phyloP scores from a whole-genome alignment of 2,888 invertebrate genomes.

The Nomada ruficornis region DNA sequence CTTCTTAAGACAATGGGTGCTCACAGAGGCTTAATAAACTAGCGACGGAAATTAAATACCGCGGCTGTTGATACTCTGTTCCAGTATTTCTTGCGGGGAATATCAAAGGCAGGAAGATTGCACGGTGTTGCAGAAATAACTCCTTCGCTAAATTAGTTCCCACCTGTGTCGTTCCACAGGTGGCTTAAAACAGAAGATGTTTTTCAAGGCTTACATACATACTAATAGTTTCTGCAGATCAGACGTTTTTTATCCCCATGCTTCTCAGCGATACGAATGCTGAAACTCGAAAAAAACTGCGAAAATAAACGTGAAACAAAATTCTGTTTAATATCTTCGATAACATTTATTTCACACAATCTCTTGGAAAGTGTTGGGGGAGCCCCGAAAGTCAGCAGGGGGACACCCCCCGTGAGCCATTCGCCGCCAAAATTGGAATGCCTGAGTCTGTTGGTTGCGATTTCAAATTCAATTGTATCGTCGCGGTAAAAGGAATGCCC shows the following conservation, averaged over 20 bases:
- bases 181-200: not conserved
- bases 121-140: not conserved
- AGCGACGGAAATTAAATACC: conserved; percentile 32
- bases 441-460: not conserved
- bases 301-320: too few relatives aligned
- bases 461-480: not conserved
- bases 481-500: not conserved
- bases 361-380: too few relatives aligned
- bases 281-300: too few relatives aligned
- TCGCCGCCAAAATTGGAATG: too few relatives aligned
- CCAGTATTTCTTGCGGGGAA: not conserved
- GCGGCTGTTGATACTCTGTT: not conserved
- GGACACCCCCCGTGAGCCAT: too few relatives aligned
- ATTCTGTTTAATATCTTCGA: too few relatives aligned
- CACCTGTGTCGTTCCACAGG: not conserved
- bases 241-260: too few relatives aligned
- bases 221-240: too few relatives aligned
- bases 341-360: too few relatives aligned
- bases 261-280: too few relatives aligned
- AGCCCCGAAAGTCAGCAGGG: too few relatives aligned
- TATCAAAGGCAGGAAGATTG: conserved; percentile 6
- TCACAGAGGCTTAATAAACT: conserved; percentile 33
- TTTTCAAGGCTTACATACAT: too few relatives aligned
- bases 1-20: conserved; percentile 39
- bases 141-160: not conserved